Conservation (phyloP, 2,888 invertebrate species). For the Venusia cambrica region DNA sequence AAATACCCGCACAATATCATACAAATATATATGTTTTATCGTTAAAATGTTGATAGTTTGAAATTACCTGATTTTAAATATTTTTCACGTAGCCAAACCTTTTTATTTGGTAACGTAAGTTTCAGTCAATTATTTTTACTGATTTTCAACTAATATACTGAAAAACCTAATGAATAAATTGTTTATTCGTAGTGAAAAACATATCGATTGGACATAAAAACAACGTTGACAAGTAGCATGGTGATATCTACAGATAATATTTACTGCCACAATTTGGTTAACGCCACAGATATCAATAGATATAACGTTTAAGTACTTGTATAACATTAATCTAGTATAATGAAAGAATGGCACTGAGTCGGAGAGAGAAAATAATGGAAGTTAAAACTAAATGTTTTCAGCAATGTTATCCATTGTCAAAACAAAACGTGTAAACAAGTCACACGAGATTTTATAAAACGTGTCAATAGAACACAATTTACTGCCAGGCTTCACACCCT, state of each 20-base stretch:
- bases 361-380: conserved; percentile 30
- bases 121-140: too few species aligned
- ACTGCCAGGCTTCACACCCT: too few species aligned
- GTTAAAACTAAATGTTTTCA: conserved; percentile 13
- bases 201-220: background rate
- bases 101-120: too few species aligned
- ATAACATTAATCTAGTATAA: conserved; percentile 17
- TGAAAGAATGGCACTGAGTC: conserved; percentile 22
- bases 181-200: too few species aligned
- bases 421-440: too few species aligned
- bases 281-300: conserved; percentile 8
- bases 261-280: conserved; percentile 18
- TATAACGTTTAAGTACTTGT: conserved; percentile 24
- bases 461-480: too few species aligned
- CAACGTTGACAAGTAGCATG: conserved; percentile 10
- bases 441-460: too few species aligned
- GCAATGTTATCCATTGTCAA: conserved; percentile 28
- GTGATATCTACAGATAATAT: conserved; percentile 21
- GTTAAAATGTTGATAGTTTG: conserved; percentile 8
- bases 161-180: background rate
- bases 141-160: background rate
- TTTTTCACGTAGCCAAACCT: too few species aligned
- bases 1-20: conserved; percentile 6
- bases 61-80: background rate
- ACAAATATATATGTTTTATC: conserved; percentile 3